phyloP scores from a whole-genome alignment of 2,797 vertebrate genomes.

The Enteromius radiatus region DNA sequence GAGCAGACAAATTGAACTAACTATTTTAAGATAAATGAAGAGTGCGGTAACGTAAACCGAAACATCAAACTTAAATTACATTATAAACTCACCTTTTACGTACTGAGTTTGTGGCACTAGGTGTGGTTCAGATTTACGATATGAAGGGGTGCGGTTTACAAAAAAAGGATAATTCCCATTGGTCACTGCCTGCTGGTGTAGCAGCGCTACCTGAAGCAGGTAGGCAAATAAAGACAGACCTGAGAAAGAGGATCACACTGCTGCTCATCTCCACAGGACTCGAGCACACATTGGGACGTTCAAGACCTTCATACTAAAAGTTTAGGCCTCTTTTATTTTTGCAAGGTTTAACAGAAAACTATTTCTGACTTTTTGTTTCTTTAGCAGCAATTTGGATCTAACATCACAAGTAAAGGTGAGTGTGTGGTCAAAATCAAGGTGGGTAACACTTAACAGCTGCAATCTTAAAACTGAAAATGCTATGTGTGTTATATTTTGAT shows the following conservation, averaged over 20 bases:
- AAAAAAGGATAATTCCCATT: conserved; percentile 74
- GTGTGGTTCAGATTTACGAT: conserved; percentile 73
- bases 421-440: conserved; percentile 60
- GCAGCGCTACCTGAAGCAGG: conserved; percentile 78
- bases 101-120: conserved; percentile 63
- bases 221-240: conserved; percentile 82
- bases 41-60: neutral
- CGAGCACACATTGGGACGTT: neutral
- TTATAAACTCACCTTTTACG: neutral
- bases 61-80: neutral
- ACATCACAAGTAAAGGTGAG: conserved; percentile 69
- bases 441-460: conserved; percentile 2
- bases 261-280: conserved; percentile 35
- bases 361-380: conserved; percentile 12
- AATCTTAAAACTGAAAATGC: neutral
- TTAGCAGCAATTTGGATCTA: conserved; percentile 57
- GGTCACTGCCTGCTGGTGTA: conserved; percentile 78
- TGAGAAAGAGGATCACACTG: conserved; percentile 64
- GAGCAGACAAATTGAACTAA: neutral
- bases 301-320: neutral
- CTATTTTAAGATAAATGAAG: neutral
- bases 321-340: conserved; percentile 34
- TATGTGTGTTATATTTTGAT: neutral
- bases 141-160: conserved; percentile 69
- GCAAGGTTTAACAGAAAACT: conserved; percentile 10